Evolutionary conservation across 2,113 vertebrate species (phyloP).

Genomic region (Triplophysa rosa): DNA sequence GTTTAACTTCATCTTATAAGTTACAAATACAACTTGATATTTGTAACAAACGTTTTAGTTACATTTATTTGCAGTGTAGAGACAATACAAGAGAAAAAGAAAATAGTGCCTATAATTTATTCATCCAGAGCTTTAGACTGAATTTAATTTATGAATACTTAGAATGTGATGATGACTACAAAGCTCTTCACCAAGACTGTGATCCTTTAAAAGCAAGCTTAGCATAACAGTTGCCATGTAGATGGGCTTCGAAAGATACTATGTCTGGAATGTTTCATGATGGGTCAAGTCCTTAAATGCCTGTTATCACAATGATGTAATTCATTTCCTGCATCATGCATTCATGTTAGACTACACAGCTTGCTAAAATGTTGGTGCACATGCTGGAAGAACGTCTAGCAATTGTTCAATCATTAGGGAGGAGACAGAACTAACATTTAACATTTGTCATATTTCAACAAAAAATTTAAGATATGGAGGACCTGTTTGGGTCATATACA

Average conservation of each 20-base stretch:
- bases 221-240: constrained; percentile 8
- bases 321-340: neutral
- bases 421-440: neutral
- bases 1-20: no score
- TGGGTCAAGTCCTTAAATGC: neutral
- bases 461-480: neutral
- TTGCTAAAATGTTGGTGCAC: neutral
- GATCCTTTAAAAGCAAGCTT: constrained; percentile 45
- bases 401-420: neutral
- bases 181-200: constrained; percentile 17
- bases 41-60: no score
- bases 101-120: constrained; percentile 1
- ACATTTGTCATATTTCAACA: constrained; percentile 5
- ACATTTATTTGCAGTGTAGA: no score
- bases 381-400: neutral
- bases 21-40: no score
- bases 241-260: constrained; percentile 19
- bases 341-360: neutral
- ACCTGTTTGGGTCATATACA: no score
- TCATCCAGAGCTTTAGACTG: neutral
- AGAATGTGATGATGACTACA: constrained; percentile 24
- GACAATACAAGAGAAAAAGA: neutral
- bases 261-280: constrained; percentile 12
- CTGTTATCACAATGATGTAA: neutral
- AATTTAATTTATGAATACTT: constrained; percentile 21